Evolutionary conservation across 2,797 vertebrate genomes (phyloP).

Genomic region (Sparidentex hasta): DNA sequence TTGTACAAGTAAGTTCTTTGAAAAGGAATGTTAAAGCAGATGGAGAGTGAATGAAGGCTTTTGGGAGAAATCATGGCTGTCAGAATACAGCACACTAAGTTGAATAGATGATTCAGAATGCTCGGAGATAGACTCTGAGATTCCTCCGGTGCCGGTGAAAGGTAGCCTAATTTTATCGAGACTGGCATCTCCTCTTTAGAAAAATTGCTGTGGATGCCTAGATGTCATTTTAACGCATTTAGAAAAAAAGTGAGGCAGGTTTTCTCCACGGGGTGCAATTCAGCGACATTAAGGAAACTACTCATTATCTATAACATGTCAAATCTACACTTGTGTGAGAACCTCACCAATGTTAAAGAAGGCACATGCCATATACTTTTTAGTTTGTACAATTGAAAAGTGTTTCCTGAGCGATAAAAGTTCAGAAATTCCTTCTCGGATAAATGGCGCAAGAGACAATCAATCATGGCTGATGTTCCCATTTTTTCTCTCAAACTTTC

Average conservation of each 20-base stretch:
- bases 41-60: constrained; percentile 39
- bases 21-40: constrained; percentile 48
- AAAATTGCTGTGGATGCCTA: constrained; percentile 43
- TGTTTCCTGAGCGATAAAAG: constrained; percentile 21
- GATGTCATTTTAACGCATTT: constrained; percentile 26
- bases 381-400: constrained; percentile 9
- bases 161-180: constrained; percentile 61
- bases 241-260: background rate
- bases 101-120: constrained; percentile 61
- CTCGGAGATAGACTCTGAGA: constrained; percentile 37
- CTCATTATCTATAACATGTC: constrained; percentile 9
- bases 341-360: background rate
- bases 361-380: background rate
- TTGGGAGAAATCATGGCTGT: constrained; percentile 29
- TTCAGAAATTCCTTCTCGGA: constrained; percentile 16
- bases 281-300: background rate
- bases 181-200: constrained; percentile 30
- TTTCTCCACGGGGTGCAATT: constrained; percentile 8
- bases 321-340: background rate
- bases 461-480: constrained; percentile 21
- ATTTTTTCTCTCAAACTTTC: constrained; percentile 22
- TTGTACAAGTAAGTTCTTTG: constrained; percentile 20
- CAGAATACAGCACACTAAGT: constrained; percentile 20
- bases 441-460: constrained; percentile 14
- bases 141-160: constrained; percentile 56